phyloP scores from a whole-genome alignment of 1,140 invertebrate genomes.

The Trachymyrmex septentrionalis region DNA sequence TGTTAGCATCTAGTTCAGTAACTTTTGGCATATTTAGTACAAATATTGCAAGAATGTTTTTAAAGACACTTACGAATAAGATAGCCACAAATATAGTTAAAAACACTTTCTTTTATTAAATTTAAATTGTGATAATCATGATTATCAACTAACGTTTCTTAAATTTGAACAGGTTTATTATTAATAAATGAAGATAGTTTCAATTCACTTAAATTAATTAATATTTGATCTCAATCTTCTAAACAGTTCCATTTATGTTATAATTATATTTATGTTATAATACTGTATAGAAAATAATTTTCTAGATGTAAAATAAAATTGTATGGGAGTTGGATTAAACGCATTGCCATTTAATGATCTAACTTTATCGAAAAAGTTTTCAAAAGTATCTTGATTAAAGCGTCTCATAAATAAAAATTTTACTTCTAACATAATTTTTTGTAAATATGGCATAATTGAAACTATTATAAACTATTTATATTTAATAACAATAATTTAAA shows the following conservation, averaged over 20 bases:
- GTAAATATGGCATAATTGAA: background rate
- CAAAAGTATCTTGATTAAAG: background rate
- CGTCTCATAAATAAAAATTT: slow-evolving; percentile 2
- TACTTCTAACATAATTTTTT: background rate
- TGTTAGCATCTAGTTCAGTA: slow-evolving; percentile 3
- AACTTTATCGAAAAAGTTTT: background rate
- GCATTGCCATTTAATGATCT: background rate
- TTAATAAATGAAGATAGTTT: background rate
- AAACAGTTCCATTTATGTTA: slow-evolving; percentile 4
- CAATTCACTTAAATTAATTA: background rate
- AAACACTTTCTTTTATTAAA: too few species aligned
- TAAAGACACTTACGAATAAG: background rate
- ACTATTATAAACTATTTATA: background rate
- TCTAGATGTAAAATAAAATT: background rate
- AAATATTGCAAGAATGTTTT: background rate
- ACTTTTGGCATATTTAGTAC: background rate
- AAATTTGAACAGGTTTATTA: background rate
- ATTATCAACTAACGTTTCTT: too few species aligned
- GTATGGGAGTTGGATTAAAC: background rate
- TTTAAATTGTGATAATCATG: too few species aligned
- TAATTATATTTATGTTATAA: background rate
- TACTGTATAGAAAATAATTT: background rate
- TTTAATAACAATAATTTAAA: background rate
- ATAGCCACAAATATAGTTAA: background rate
- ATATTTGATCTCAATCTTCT: background rate